Conservation (phyloP, 2,888 invertebrate species). For the Boloria selene region DNA sequence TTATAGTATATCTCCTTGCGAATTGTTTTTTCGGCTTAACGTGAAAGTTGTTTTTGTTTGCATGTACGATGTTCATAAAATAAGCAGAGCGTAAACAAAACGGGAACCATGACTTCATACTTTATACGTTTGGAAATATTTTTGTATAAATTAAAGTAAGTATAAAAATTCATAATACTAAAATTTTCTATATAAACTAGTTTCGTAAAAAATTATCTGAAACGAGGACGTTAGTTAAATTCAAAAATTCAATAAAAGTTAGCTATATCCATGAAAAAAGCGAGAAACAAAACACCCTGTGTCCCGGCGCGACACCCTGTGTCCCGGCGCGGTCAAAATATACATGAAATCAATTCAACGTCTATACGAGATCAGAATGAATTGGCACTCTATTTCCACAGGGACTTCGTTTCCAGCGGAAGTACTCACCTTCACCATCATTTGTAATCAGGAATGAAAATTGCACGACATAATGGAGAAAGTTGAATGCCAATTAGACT, state of each 20-base stretch:
- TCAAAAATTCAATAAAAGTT: slow-evolving; percentile 22
- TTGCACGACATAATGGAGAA: slow-evolving; percentile 45
- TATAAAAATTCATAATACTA: neutral
- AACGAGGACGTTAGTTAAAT: slow-evolving; percentile 22
- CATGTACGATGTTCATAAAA: slow-evolving; percentile 8
- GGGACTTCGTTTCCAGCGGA: slow-evolving; percentile 61
- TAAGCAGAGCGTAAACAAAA: slow-evolving; percentile 5
- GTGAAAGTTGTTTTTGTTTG: slow-evolving; percentile 16
- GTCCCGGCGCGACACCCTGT: slow-evolving; percentile 25
- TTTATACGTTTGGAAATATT: no score
- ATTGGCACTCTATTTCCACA: slow-evolving; percentile 59
- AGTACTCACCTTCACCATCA: slow-evolving; percentile 56
- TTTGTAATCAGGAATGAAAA: slow-evolving; percentile 68
- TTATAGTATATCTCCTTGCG: slow-evolving; percentile 38
- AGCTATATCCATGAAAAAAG: slow-evolving; percentile 27
- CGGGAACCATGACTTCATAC: no score
- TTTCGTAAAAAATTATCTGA: slow-evolving; percentile 3
- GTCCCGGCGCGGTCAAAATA: slow-evolving; percentile 35
- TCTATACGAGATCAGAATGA: slow-evolving; percentile 48
- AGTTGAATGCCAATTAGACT: neutral
- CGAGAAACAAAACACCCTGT: slow-evolving; percentile 21
- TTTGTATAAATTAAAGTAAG: no score
- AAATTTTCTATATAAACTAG: neutral
- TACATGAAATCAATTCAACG: slow-evolving; percentile 51
- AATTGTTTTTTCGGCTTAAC: slow-evolving; percentile 21